phyloP scores from a whole-genome alignment of 1,140 invertebrate species.

The Orius laevigatus region DNA sequence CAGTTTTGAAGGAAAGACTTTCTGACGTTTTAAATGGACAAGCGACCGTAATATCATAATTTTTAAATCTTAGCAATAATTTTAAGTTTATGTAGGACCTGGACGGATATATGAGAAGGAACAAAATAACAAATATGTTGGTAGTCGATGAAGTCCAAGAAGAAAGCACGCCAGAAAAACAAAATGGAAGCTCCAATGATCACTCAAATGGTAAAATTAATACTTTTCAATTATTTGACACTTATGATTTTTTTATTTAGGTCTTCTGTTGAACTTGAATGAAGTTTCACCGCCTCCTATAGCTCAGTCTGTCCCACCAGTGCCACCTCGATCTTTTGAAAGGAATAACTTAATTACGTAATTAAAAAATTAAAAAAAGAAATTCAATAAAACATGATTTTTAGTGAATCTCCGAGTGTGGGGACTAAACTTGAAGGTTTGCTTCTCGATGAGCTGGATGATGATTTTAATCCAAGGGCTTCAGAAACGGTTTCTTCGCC shows the following conservation, averaged over 20 bases:
- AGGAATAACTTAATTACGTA: not conserved
- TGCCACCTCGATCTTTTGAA: conserved; percentile 38
- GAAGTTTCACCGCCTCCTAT: not conserved
- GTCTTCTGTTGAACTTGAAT: conserved; percentile 14
- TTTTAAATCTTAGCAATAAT: not conserved
- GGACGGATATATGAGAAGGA: conserved; percentile 30
- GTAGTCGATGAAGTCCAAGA: conserved; percentile 25
- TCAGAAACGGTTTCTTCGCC: conserved; percentile 36
- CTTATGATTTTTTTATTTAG: conserved; percentile 1
- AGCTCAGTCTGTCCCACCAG: conserved; percentile 32
- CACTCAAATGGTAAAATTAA: too few species aligned
- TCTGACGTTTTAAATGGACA: conserved; percentile 33
- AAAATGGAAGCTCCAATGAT: too few species aligned
- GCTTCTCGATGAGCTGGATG: conserved; percentile 62
- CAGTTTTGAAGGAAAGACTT: conserved; percentile 45
- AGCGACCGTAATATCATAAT: conserved; percentile 17
- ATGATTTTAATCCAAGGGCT: conserved; percentile 58
- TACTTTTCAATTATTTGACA: too few species aligned
- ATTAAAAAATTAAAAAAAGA: not conserved
- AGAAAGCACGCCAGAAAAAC: too few species aligned
- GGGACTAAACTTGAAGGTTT: conserved; percentile 68
- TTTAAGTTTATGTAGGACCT: conserved; percentile 26
- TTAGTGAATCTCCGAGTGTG: conserved; percentile 33
- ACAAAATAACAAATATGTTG: conserved; percentile 34
- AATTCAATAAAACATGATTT: not conserved